phyloP scores from a whole-genome alignment of 2,888 invertebrate species.

The Schizaphis graminum region DNA sequence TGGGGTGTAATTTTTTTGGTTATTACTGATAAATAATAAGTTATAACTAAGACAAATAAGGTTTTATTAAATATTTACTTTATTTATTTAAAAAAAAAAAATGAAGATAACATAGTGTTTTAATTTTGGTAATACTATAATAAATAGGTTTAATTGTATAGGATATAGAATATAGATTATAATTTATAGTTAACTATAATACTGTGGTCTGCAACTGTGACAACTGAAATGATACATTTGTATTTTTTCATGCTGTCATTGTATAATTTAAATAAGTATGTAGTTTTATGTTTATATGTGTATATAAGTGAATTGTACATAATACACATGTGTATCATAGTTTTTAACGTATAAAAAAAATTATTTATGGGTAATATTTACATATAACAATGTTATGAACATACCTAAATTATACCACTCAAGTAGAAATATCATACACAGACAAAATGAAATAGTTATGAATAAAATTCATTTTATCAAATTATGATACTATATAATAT shows the following conservation, averaged over 20 bases:
- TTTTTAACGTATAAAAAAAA: background rate
- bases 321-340: background rate
- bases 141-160: background rate
- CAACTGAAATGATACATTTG: background rate
- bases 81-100: too few species aligned
- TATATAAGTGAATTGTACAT: background rate
- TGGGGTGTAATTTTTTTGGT: background rate
- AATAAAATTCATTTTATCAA: background rate
- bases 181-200: background rate
- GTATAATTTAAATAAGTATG: background rate
- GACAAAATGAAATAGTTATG: background rate
- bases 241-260: background rate
- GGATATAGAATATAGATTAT: background rate
- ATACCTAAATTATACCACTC: background rate
- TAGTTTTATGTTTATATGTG: background rate
- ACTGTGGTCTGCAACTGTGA: background rate
- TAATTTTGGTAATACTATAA: background rate
- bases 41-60: background rate
- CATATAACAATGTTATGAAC: background rate
- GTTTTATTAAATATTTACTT: too few species aligned
- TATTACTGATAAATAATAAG: background rate
- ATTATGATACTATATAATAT: background rate
- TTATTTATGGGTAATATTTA: background rate
- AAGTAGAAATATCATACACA: background rate
- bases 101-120: background rate